phyloP scores from a whole-genome alignment of 2,888 invertebrate genomes.

The Oegoconia quadripuncta region DNA sequence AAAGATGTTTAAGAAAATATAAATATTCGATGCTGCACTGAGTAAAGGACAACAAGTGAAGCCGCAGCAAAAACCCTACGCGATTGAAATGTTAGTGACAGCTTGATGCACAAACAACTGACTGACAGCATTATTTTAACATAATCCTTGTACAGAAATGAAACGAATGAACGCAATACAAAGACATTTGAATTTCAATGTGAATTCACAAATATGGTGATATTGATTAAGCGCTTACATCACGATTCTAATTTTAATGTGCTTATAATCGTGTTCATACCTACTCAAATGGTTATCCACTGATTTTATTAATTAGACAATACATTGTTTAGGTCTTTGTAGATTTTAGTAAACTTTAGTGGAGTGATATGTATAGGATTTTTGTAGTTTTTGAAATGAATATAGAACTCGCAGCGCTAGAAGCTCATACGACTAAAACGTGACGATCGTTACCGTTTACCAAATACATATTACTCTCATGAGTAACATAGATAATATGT shows the following conservation, averaged over 20 bases:
- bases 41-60: constrained; percentile 55
- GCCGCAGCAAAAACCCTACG: constrained; percentile 63
- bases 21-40: constrained; percentile 66
- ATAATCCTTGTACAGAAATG: constrained; percentile 72
- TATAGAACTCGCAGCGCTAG: too few relatives aligned
- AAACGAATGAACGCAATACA: constrained; percentile 71
- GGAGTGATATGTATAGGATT: too few relatives aligned
- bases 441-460: too few relatives aligned
- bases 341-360: too few relatives aligned
- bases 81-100: constrained; percentile 77
- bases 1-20: constrained; percentile 72
- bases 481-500: too few relatives aligned
- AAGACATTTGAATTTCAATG: constrained; percentile 71
- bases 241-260: constrained; percentile 53
- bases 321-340: too few relatives aligned
- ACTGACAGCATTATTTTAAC: constrained; percentile 73
- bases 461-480: too few relatives aligned
- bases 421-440: too few relatives aligned
- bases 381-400: too few relatives aligned
- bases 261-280: constrained; percentile 6
- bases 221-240: constrained; percentile 62
- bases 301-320: too few relatives aligned
- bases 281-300: too few relatives aligned
- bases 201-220: constrained; percentile 59
- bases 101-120: constrained; percentile 72